Percentiles rank a stretch among this genome's conserved stretches.
Evolutionary conservation across 2,797 vertebrate genomes (phyloP).

Genomic region (Pygocentrus nattereri): DNA sequence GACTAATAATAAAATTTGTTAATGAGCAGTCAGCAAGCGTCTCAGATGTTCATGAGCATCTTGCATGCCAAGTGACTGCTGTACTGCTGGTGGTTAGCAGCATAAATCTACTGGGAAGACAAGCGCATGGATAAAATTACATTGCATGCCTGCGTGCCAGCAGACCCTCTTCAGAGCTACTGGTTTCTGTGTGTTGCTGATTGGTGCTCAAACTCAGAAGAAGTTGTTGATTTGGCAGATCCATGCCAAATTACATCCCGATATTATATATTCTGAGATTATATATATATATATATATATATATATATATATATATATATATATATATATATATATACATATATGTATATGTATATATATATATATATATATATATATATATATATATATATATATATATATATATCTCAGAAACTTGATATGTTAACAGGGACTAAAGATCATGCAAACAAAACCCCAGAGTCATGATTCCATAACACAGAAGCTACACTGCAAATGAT

Average conservation of each 20-base stretch:
- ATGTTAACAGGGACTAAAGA: slow-evolving; percentile 42
- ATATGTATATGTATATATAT: too few species aligned
- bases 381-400: too few species aligned
- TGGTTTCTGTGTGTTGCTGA: slow-evolving; percentile 63
- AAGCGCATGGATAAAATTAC: slow-evolving; percentile 68
- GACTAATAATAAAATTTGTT: slow-evolving; percentile 74
- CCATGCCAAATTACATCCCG: slow-evolving; percentile 67
- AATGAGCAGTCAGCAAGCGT: slow-evolving; percentile 63
- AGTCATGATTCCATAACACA: slow-evolving; percentile 54
- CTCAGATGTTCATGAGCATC: slow-evolving; percentile 56
- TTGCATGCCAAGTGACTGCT: slow-evolving; percentile 57
- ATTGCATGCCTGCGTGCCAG: slow-evolving; percentile 63
- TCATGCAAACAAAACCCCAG: slow-evolving; percentile 55
- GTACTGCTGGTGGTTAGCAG: slow-evolving; percentile 65
- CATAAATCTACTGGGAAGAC: slow-evolving; percentile 64
- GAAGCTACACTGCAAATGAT: background rate
- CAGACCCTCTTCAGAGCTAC: slow-evolving; percentile 66
- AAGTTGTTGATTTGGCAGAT: slow-evolving; percentile 57
- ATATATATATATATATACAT: too few species aligned
- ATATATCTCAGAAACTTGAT: slow-evolving; percentile 47
- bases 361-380: too few species aligned
- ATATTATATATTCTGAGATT: too few species aligned
- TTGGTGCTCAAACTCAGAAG: slow-evolving; percentile 58
- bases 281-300: too few species aligned
- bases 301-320: too few species aligned